These are phyloP conservation scores for Drosophila dunni DNA, from an alignment of 1,140 invertebrate genomes.

Conservation along the genomic window DNA sequence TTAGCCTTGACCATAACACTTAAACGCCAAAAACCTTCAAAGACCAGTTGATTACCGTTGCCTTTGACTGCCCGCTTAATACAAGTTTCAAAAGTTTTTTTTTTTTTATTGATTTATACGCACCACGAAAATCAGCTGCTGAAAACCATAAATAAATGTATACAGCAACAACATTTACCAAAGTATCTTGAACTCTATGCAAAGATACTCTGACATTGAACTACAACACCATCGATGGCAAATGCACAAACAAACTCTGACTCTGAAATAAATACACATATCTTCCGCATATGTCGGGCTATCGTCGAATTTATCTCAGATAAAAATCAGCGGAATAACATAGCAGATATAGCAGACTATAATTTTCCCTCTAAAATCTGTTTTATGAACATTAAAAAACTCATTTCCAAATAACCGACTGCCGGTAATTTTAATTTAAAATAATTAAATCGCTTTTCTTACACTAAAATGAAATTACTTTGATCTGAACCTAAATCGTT, in stretches of 20 bases:
- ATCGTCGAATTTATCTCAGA: too few species aligned
- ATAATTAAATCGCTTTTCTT: too few species aligned
- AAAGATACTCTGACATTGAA: constrained; percentile 63
- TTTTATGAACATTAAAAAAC: too few species aligned
- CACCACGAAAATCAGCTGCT: constrained; percentile 60
- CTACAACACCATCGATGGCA: constrained; percentile 43
- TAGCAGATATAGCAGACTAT: not conserved
- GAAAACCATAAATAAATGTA: constrained; percentile 72
- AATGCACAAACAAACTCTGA: constrained; percentile 4
- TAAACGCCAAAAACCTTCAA: constrained; percentile 68
- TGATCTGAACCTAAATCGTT: too few species aligned
- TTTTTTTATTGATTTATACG: constrained; percentile 71
- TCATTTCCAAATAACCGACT: too few species aligned
- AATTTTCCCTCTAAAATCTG: not conserved
- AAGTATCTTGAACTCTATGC: constrained; percentile 65
- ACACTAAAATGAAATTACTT: too few species aligned
- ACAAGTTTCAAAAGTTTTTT: not conserved
- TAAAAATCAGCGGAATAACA: constrained; percentile 2
- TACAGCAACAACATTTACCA: constrained; percentile 25
- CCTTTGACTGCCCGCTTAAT: constrained; percentile 47
- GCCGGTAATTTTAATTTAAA: too few species aligned
- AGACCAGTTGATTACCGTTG: constrained; percentile 68
- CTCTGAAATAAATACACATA: constrained; percentile 23
- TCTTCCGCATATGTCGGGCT: constrained; percentile 24
- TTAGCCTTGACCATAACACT: constrained; percentile 79